Evolutionary conservation across 2,113 vertebrate species (phyloP).

Genomic region (Malurus cyaneus): DNA sequence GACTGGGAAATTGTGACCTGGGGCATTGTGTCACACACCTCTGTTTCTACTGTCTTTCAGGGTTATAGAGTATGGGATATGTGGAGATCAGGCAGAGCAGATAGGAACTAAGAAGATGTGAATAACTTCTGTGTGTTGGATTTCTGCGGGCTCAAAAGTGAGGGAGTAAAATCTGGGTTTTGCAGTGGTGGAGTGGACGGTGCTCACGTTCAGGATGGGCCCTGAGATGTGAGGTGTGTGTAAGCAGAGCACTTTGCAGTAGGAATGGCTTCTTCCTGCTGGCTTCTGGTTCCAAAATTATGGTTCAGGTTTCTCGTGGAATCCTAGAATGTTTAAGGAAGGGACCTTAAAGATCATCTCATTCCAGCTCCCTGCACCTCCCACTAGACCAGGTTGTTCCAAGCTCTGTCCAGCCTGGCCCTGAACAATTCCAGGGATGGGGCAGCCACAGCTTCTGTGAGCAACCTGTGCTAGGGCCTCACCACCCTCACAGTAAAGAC

Average conservation of each 20-base stretch:
- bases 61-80: neutral
- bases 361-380: neutral
- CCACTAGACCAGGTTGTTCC: neutral
- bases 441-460: neutral
- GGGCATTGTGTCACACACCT: neutral
- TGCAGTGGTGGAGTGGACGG: neutral
- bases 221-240: neutral
- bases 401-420: neutral
- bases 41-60: neutral
- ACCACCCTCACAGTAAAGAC: accelerated
- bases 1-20: neutral
- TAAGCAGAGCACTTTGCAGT: neutral
- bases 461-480: accelerated
- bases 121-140: neutral
- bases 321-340: neutral
- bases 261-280: neutral
- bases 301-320: neutral
- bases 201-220: accelerated
- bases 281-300: neutral
- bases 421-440: neutral
- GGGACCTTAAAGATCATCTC: neutral
- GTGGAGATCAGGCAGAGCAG: neutral
- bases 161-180: neutral
- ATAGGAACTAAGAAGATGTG: neutral
- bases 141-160: neutral